These are phyloP conservation scores for Aspidapion aeneum DNA, from an alignment of 2,888 invertebrate species.

Conservation along the genomic window DNA sequence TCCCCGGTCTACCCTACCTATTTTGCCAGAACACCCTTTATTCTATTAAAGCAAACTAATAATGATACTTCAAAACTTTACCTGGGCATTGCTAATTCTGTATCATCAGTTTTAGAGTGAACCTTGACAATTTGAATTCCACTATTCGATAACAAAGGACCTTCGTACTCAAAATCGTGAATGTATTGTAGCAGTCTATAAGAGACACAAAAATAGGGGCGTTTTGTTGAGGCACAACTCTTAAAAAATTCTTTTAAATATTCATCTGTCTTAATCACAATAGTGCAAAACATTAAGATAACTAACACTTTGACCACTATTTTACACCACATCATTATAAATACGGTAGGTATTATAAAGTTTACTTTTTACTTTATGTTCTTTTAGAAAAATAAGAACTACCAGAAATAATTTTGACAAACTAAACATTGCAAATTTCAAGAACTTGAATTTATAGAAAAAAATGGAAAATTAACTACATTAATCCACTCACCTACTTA, in stretches of 20 bases:
- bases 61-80: too few species aligned
- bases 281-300: background rate
- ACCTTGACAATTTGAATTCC: conserved; percentile 35
- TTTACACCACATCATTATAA: background rate
- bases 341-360: too few species aligned
- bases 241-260: conserved; percentile 36
- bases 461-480: background rate
- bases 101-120: conserved; percentile 17
- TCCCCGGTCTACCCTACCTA: too few species aligned
- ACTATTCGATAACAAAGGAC: conserved; percentile 17
- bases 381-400: background rate
- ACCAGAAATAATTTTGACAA: background rate
- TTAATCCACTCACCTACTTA: background rate
- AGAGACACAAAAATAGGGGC: conserved; percentile 37
- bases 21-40: too few species aligned
- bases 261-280: conserved; percentile 28
- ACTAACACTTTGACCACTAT: background rate
- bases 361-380: too few species aligned
- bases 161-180: conserved; percentile 28
- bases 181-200: conserved; percentile 37
- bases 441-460: background rate
- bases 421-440: background rate
- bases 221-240: conserved; percentile 31
- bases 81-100: conserved; percentile 7
- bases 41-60: too few species aligned